Evolutionary conservation across 1,140 invertebrate species (phyloP), one percentile per base, ranked within the genome.

Genomic region (Trypoxylus dichotomus): DNA sequence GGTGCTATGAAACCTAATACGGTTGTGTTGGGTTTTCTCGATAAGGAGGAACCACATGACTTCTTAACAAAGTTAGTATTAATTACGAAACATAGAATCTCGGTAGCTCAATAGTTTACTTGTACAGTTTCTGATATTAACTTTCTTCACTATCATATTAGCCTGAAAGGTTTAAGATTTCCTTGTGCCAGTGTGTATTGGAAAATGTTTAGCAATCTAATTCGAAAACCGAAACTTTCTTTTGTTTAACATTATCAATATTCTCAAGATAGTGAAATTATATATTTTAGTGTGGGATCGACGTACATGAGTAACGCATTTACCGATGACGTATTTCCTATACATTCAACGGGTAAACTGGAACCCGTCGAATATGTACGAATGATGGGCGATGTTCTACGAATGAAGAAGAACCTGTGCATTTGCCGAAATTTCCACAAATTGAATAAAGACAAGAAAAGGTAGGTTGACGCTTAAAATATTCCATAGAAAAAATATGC

Each of bases 1-100:
- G 98, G 98, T 2, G 98, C 98, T 7, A 99, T 99, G 97, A 98
- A 99, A 86, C 97, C 97, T 0, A 99, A 99, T 85, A 99, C 98
- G 0, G 95, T 99, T 75, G 88, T 96, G 47, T 87, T 96, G 58
- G 94, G 97, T 5, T 99, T 99, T 87, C 93, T 96, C 74, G 96
- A 97, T 81, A 89, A 92, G 19, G 90, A 93, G 78, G 81, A 87
- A 3, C 93, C 93, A 3, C 85, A 86, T 37, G 94, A 97, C 84
- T 97, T 95, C 84, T 94, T 96, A 77, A 84, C 89, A 77, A 87
- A 84, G 90, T 90, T 82, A 74, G 21, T 42, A 75, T 68, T 3
- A 19, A 47, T 47, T 47, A 3, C 11, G 32, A 37, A 37, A 8
- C 32, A 37, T 2, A 0, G 5, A 37, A 37, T n/a, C n/a, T n/a